Percentiles rank a stretch among this genome's conserved stretches.
Evolutionary conservation across 2,888 invertebrate species (phyloP).

Genomic region (Lathronympha strigana): DNA sequence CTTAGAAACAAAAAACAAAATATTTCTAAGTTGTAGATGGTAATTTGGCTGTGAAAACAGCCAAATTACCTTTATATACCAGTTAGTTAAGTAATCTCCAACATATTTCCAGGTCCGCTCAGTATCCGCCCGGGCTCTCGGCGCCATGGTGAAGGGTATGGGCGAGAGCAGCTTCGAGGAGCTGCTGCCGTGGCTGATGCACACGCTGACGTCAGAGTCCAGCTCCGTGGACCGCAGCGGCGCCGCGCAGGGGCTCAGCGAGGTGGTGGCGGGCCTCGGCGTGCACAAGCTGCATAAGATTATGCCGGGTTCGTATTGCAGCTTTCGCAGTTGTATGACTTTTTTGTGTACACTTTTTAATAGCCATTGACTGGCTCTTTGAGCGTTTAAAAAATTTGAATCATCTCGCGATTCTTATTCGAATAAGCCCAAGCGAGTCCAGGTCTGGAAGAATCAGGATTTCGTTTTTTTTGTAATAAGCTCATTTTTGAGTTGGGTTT

Average conservation of each 20-base stretch:
- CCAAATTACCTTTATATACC: too few species aligned
- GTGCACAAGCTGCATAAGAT: slow-evolving; percentile 97
- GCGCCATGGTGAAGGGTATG: slow-evolving; percentile 99
- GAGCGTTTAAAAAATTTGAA: too few species aligned
- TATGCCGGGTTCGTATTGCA: slow-evolving; percentile 89
- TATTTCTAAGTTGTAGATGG: too few species aligned
- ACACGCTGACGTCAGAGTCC: slow-evolving; percentile 96
- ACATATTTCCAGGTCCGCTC: slow-evolving; percentile 87
- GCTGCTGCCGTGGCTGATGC: slow-evolving; percentile 99
- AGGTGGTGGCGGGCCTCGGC: slow-evolving; percentile 98
- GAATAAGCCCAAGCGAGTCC: too few species aligned
- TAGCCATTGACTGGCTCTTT: too few species aligned
- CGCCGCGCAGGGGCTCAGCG: slow-evolving; percentile 98
- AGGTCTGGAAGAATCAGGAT: too few species aligned
- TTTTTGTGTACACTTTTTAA: neutral
- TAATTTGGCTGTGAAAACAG: too few species aligned
- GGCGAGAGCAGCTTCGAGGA: slow-evolving; percentile 98
- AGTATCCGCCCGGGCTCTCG: slow-evolving; percentile 97
- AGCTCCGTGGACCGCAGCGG: slow-evolving; percentile 98
- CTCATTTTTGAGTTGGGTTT: too few species aligned
- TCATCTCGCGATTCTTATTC: too few species aligned
- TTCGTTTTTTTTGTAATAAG: too few species aligned
- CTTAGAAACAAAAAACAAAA: too few species aligned
- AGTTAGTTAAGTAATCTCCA: too few species aligned
- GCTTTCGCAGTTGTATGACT: neutral